These are phyloP conservation scores for Euwallacea similis DNA, from an alignment of 1,140 invertebrate genomes.

Conservation along the genomic window DNA sequence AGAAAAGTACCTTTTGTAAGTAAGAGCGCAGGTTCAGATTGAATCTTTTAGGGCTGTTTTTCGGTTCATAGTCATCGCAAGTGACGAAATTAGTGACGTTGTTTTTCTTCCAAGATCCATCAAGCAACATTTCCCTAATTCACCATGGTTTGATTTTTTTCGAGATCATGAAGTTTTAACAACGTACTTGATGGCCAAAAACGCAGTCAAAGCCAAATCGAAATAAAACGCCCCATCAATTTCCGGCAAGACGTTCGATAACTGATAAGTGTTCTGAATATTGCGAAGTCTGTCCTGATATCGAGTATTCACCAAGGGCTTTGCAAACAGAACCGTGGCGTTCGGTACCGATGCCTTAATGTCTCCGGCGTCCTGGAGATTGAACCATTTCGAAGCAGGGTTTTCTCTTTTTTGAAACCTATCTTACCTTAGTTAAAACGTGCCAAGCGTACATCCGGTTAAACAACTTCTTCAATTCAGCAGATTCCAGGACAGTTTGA, in stretches of 20 bases:
- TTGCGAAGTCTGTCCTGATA: slow-evolving; percentile 65
- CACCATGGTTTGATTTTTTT: too few species aligned
- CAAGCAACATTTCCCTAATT: slow-evolving; percentile 56
- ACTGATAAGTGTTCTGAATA: slow-evolving; percentile 68
- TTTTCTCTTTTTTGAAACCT: neutral
- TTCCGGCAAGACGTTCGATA: slow-evolving; percentile 66
- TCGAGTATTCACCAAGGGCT: slow-evolving; percentile 63
- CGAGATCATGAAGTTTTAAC: neutral
- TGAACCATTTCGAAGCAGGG: neutral
- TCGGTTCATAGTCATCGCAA: slow-evolving; percentile 75
- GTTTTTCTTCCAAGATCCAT: slow-evolving; percentile 69
- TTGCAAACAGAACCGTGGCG: slow-evolving; percentile 67
- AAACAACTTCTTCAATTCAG: slow-evolving; percentile 45
- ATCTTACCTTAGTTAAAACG: slow-evolving; percentile 57
- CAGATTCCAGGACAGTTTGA: slow-evolving; percentile 63
- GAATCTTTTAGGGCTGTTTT: slow-evolving; percentile 62
- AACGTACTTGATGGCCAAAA: slow-evolving; percentile 70
- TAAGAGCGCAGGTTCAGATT: slow-evolving; percentile 54
- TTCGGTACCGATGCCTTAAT: slow-evolving; percentile 69
- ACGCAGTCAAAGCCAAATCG: slow-evolving; percentile 73
- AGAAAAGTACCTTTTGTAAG: slow-evolving; percentile 50
- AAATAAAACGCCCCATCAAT: slow-evolving; percentile 84
- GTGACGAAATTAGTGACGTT: slow-evolving; percentile 65
- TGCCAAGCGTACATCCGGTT: slow-evolving; percentile 65
- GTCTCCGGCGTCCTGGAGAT: slow-evolving; percentile 64